phyloP scores from a whole-genome alignment of 2,888 invertebrate genomes.

The Orchestes rusci region DNA sequence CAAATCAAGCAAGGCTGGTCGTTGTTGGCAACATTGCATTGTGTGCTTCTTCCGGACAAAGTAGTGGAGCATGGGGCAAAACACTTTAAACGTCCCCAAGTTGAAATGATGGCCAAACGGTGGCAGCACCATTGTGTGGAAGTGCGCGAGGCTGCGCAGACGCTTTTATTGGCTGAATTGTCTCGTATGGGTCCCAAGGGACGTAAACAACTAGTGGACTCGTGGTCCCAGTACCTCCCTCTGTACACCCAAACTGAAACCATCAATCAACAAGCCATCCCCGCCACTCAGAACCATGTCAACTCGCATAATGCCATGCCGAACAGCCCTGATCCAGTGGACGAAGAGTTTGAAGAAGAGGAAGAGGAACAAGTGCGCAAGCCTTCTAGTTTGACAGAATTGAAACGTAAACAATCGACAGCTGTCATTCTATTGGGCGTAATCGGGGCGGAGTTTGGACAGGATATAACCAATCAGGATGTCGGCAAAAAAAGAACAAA shows the following conservation, averaged over 20 bases:
- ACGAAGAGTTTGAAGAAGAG: constrained; percentile 74
- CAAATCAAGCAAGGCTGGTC: constrained; percentile 98
- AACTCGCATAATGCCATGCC: constrained; percentile 20
- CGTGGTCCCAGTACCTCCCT: constrained; percentile 94
- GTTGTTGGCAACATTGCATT: constrained; percentile 89
- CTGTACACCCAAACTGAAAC: constrained; percentile 76
- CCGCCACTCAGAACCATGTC: constrained; percentile 41
- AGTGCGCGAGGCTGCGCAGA: constrained; percentile 95
- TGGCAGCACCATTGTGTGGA: constrained; percentile 99
- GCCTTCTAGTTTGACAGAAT: constrained; percentile 76
- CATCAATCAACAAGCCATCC: constrained; percentile 59
- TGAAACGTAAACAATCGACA: constrained; percentile 92
- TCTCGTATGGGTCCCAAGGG: constrained; percentile 78
- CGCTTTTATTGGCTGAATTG: constrained; percentile 87
- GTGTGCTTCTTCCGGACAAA: constrained; percentile 91
- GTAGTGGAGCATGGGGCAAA: constrained; percentile 62
- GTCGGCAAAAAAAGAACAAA: constrained; percentile 49
- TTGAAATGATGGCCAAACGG: constrained; percentile 93
- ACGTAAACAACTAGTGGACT: constrained; percentile 84
- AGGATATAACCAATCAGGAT: constrained; percentile 66
- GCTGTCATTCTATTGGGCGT: constrained; percentile 95
- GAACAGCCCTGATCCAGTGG: constrained; percentile 40
- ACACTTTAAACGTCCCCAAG: constrained; percentile 88
- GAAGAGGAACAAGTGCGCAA: constrained; percentile 82
- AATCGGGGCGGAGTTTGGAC: constrained; percentile 97